Evolutionary conservation across 2,888 invertebrate genomes (phyloP).

Genomic region (Pogonocherus hispidulus): DNA sequence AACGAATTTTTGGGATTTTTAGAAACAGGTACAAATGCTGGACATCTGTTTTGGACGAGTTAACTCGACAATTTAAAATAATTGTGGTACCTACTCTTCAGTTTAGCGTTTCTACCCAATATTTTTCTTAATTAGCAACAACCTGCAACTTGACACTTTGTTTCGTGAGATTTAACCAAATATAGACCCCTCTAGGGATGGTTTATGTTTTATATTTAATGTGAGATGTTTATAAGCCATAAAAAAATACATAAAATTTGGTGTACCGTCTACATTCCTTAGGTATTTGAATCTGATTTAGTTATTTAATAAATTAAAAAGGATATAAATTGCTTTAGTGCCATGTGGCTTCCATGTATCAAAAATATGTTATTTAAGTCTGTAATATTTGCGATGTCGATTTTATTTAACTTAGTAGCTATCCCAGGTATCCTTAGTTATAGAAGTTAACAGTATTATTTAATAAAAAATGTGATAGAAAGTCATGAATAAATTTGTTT

Average conservation of each 20-base stretch:
- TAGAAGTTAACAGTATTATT: too few species aligned
- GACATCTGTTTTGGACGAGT: slow-evolving; percentile 58
- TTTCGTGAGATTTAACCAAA: slow-evolving; percentile 8
- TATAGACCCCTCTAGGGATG: neutral
- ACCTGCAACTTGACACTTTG: slow-evolving; percentile 35
- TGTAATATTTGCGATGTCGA: too few species aligned
- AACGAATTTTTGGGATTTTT: slow-evolving; percentile 64
- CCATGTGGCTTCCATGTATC: neutral
- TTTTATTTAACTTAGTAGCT: too few species aligned
- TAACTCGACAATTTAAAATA: slow-evolving; percentile 61
- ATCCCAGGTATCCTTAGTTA: too few species aligned
- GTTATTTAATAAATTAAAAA: slow-evolving; percentile 28
- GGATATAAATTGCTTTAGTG: neutral
- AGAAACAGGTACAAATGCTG: slow-evolving; percentile 63
- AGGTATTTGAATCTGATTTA: slow-evolving; percentile 36
- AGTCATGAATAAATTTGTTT: too few species aligned
- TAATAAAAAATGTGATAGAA: too few species aligned
- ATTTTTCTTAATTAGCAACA: slow-evolving; percentile 45
- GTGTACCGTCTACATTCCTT: slow-evolving; percentile 35
- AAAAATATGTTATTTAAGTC: slow-evolving; percentile 8
- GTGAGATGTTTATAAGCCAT: slow-evolving; percentile 26
- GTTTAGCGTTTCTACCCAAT: slow-evolving; percentile 37
- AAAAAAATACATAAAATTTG: slow-evolving; percentile 40
- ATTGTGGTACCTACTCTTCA: slow-evolving; percentile 54
- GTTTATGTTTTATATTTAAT: slow-evolving; percentile 10